Evolutionary conservation across 1,140 invertebrate species (phyloP), one percentile per base, ranked within the genome.

Genomic region (Leptinotarsa defecta): DNA sequence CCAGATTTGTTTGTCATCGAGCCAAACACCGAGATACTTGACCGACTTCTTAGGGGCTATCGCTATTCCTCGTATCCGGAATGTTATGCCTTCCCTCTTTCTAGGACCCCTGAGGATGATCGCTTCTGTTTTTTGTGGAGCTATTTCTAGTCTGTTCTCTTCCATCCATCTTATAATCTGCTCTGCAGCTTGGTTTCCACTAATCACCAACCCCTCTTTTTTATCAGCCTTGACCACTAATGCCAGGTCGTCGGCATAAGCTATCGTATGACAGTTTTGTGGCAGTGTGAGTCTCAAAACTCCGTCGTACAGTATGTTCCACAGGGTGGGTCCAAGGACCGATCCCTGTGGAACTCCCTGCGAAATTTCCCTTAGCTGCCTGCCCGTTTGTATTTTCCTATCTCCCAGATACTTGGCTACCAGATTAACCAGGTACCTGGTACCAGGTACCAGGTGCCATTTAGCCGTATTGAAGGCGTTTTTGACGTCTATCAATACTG

Each of bases 311-410:
- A 86, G 74, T 0, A 87, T 13, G 64, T 87, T 87, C 85, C 86
- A 87, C 0, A 86, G 71, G 0, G 77, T 62, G 0, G 86, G 85
- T 1, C 86, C 86, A 0, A 87, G 70, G 0, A 87, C 82, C 0
- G 86, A 88, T 0, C 86, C 86, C 76, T 88, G 86, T 0, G 87
- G 86, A 48, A 87, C 86, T 0, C 87, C 85, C 49, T 52, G 49
- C 17, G 49, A 13, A 52, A 52, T 52, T 52, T 52, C 49, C 17
- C 49, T 3, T 15, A n/a, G 13, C 49, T 52, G 49, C 13, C 13
- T 52, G 13, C 49, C 49, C 17, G 17, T 52, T 52, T 52, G 49
- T 52, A 52, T 13, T 52, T 52, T 52, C 13, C 49, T 52, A 15
- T 52, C 49, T 15, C 2, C 17, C 4, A 52, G 49, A 52, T 52